These are phyloP conservation scores for Ormyrus nitidulus DNA, from an alignment of 2,888 invertebrate species.

Conservation along the genomic window DNA sequence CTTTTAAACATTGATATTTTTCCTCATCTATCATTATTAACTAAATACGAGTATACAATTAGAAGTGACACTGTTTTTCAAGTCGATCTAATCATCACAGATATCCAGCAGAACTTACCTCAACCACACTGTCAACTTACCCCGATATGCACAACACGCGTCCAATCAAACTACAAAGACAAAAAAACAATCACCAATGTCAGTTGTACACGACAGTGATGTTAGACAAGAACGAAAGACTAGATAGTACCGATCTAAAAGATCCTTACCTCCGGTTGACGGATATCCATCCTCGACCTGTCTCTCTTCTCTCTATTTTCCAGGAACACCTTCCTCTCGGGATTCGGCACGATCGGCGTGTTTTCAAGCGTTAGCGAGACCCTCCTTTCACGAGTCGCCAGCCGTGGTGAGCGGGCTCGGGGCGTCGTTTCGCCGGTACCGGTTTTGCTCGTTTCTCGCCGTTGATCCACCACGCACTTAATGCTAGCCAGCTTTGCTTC, in stretches of 20 bases:
- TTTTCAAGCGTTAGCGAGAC: constrained; percentile 67
- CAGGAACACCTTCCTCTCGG: constrained; percentile 71
- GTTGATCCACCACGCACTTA: constrained; percentile 56
- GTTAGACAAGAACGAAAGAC: not conserved
- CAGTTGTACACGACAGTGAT: not conserved
- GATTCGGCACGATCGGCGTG: constrained; percentile 63
- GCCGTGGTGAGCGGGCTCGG: constrained; percentile 73
- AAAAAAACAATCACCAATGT: constrained; percentile 31
- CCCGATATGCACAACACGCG: constrained; percentile 30
- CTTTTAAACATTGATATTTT: no score
- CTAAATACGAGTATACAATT: no score
- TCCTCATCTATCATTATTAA: no score
- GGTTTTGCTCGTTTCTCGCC: constrained; percentile 51
- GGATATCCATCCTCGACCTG: constrained; percentile 58
- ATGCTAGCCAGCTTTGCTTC: constrained; percentile 62
- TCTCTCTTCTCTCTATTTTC: constrained; percentile 71
- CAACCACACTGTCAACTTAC: constrained; percentile 15
- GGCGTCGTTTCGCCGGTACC: constrained; percentile 72
- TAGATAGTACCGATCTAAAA: not conserved
- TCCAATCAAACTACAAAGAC: constrained; percentile 43
- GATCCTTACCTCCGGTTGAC: constrained; percentile 57
- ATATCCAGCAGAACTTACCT: constrained; percentile 15
- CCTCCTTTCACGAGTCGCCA: constrained; percentile 62
- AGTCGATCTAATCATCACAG: no score
- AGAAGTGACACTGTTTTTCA: no score